Base-by-base conservation (phyloP, 2,888 invertebrate genomes). In the Andricus curvator region DNA sequence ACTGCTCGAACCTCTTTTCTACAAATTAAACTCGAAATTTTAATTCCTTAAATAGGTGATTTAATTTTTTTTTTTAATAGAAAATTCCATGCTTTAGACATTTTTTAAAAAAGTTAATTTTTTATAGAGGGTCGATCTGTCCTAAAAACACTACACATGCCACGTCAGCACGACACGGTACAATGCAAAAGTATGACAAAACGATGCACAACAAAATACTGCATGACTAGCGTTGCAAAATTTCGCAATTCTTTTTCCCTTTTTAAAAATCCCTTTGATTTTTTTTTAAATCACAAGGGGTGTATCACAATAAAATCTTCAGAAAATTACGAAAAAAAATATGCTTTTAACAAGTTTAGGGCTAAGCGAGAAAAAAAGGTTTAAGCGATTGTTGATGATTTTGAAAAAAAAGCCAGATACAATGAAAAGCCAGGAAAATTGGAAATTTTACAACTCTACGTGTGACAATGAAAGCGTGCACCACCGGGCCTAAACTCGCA, bases 71-170 rank as follows among this genome's bases (percentile, higher is more conserved):
- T 17, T 37, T 1, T 25, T 25, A 20, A 44, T 68, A 48, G 2
- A 41, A 33, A 68, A 68, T 15, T 20, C 15, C 68, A 68, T 44
- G 13, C 11, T 15, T 48, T 22, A 25, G 68, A 41, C 20, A n/a
- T 67, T 67, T 66, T 66, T 25, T 13, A 8, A 37, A 67, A 33
- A 13, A 67, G 41, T 68, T 33, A 44, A 25, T 68, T 37, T 81
- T 70, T 56, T 33, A 37, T 56, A 51, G 74, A 74, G 56, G 56
- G n/a, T 74, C 74, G 74, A 74, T 74, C 74, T 74, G 74, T 74
- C 74, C 51, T 74, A 76, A 79, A 79, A 86, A 81, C 77, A 88
- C 90, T 90, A 89, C 88, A 85, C 90, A 90, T 88, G 90, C 90
- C 89, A 89, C 85, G 86, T 86, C 85, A 85, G 84, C 85, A 85